Percentiles rank a stretch among this genome's conserved stretches.
Conservation (phyloP, 2,888 invertebrate species). For the Folsomia candida region DNA sequence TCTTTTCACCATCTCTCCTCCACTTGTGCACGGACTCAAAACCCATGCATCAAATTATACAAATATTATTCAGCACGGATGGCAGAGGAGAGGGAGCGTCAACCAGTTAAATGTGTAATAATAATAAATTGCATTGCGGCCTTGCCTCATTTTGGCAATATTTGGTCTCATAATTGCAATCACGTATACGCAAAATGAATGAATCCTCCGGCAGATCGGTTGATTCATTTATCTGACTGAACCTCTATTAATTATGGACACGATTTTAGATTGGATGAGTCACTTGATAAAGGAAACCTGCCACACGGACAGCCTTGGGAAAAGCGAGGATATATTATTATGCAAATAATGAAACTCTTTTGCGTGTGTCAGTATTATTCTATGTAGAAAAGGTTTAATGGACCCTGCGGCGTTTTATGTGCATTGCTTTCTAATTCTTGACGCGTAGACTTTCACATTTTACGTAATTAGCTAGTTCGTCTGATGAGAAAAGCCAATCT, state of each 20-base stretch:
- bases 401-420: not conserved
- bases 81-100: too few relatives aligned
- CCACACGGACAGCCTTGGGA: too few relatives aligned
- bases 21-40: conserved; percentile 3
- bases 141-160: not conserved
- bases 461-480: too few relatives aligned
- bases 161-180: not conserved
- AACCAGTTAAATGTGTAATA: not conserved
- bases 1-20: conserved; percentile 6
- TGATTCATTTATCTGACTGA: not conserved
- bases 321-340: too few relatives aligned
- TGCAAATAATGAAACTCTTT: too few relatives aligned
- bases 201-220: not conserved
- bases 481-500: too few relatives aligned
- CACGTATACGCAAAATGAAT: not conserved
- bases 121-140: not conserved
- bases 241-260: not conserved
- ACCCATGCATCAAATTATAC: not conserved
- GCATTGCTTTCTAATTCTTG: not conserved
- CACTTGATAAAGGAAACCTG: too few relatives aligned
- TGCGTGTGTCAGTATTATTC: too few relatives aligned
- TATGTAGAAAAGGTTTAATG: too few relatives aligned
- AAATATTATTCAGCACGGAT: not conserved
- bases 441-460: too few relatives aligned
- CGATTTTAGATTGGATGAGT: not conserved